A percentile compares a stretch with the other conserved stretches of the same genome.
These are phyloP conservation scores for Rhineura floridana DNA, from an alignment of 2,113 vertebrate species.

Conservation along the genomic window DNA sequence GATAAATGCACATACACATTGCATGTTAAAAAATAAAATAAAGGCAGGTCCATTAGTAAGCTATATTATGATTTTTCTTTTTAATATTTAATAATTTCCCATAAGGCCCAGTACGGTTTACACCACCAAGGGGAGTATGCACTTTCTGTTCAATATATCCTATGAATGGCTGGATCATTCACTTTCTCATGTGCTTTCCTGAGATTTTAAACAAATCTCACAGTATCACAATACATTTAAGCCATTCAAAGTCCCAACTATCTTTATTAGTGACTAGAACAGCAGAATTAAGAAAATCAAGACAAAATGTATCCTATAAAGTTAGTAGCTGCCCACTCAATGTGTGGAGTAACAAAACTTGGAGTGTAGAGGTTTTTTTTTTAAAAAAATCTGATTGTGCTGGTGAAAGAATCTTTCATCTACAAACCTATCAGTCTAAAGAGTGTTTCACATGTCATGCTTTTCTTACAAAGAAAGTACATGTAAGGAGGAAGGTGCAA, in stretches of 20 bases:
- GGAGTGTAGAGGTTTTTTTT: too few relatives aligned
- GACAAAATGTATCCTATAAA: slow-evolving; percentile 57
- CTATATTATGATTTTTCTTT: too few relatives aligned
- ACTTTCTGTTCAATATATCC: slow-evolving; percentile 2
- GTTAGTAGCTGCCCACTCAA: neutral
- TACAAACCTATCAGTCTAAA: neutral
- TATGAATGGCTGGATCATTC: neutral
- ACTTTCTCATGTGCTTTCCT: slow-evolving; percentile 14
- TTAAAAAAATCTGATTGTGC: neutral
- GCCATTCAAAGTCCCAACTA: neutral
- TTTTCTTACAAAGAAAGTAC: neutral
- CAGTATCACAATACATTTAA: neutral
- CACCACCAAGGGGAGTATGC: slow-evolving; percentile 42
- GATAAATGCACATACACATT: slow-evolving; percentile 52
- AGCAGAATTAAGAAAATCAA: neutral
- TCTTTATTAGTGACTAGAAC: slow-evolving; percentile 33
- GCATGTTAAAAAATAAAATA: slow-evolving; percentile 15
- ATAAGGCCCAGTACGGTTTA: slow-evolving; percentile 30
- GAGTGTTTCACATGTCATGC: neutral
- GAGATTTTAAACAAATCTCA: neutral
- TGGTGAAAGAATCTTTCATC: neutral
- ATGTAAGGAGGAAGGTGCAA: neutral
- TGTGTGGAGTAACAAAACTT: neutral
- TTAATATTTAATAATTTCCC: slow-evolving; percentile 23
- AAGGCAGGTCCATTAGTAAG: slow-evolving; percentile 42